phyloP scores from a whole-genome alignment of 2,888 invertebrate species.

The Copidosoma aretas region DNA sequence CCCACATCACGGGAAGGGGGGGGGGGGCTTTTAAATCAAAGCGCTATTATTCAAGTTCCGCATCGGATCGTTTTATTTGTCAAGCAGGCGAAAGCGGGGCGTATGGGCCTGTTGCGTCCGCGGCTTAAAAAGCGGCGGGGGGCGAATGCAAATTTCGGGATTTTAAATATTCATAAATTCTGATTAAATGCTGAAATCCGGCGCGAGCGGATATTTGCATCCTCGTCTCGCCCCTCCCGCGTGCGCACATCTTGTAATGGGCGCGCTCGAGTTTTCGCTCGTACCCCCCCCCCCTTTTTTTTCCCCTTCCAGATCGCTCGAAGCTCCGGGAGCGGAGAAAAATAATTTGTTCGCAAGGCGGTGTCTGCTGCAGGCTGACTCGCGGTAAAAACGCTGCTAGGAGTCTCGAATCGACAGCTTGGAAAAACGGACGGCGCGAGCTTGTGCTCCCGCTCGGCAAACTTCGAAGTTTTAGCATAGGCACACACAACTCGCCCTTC shows the following conservation, averaged over 20 bases:
- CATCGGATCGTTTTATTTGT: slow-evolving; percentile 29
- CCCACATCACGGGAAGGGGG: slow-evolving; percentile 5
- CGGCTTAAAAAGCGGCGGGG: slow-evolving; percentile 20
- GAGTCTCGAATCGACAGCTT: too few species aligned
- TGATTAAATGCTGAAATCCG: slow-evolving; percentile 38
- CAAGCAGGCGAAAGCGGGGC: slow-evolving; percentile 11
- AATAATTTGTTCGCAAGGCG: too few species aligned
- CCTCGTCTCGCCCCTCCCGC: not conserved
- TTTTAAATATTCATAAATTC: slow-evolving; percentile 41
- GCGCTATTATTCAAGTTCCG: slow-evolving; percentile 17
- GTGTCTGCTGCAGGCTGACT: too few species aligned
- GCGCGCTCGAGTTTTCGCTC: slow-evolving; percentile 24
- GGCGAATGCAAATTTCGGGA: slow-evolving; percentile 32
- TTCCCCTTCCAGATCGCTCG: too few species aligned
- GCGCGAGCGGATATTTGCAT: slow-evolving; percentile 29
- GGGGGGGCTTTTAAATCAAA: slow-evolving; percentile 27
- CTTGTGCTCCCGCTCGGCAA: too few species aligned
- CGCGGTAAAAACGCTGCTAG: too few species aligned
- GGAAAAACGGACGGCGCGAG: too few species aligned
- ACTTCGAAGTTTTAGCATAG: too few species aligned
- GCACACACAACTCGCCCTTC: too few species aligned
- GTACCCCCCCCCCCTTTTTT: not conserved
- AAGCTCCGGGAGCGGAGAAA: too few species aligned
- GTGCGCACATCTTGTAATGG: slow-evolving; percentile 24
- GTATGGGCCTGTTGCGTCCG: not conserved